A percentile compares a stretch with the other conserved stretches of the same genome.
Conservation (phyloP, 37 sponge, comb jelly and placozoan species). For the Tethya wilhelma region DNA sequence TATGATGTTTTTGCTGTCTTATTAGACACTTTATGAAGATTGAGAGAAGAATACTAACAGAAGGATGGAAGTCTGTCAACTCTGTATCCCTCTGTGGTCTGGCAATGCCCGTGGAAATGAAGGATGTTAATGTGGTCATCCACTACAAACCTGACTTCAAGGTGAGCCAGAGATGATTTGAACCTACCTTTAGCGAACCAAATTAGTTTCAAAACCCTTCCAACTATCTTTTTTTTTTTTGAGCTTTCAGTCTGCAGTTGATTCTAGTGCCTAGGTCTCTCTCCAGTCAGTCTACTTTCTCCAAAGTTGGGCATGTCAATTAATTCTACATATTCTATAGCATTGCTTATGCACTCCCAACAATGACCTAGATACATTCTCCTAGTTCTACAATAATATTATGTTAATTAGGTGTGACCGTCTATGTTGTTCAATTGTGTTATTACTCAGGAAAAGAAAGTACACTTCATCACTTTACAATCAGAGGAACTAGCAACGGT, state of each 20-base stretch:
- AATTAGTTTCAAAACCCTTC: too few species aligned
- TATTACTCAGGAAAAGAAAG: constrained; percentile 6
- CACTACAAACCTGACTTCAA: constrained; percentile 4
- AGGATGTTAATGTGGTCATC: constrained; percentile 29
- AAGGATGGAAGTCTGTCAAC: constrained; percentile 46
- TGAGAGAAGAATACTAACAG: constrained; percentile 41
- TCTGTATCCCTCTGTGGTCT: constrained; percentile 29
- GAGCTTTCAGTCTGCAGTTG: neutral
- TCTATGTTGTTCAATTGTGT: neutral
- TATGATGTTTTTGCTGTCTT: neutral
- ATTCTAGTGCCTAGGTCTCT: too few species aligned
- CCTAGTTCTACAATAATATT: neutral
- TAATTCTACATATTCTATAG: too few species aligned
- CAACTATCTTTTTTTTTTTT: too few species aligned
- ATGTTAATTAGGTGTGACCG: constrained; percentile 1
- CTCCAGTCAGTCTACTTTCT: too few species aligned
- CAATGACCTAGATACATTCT: too few species aligned
- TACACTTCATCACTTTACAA: constrained; percentile 1
- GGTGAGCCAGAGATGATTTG: constrained; percentile 10
- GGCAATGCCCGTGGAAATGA: constrained; percentile 8
- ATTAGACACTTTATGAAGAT: neutral
- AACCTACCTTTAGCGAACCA: neutral
- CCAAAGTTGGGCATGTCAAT: too few species aligned
- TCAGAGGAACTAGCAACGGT: constrained; percentile 24
- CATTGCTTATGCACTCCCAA: too few species aligned